Evolutionary conservation across 2,113 vertebrate genomes (phyloP), one percentile per base, ranked within the genome.

Genomic region (Pygoscelis adeliae): DNA sequence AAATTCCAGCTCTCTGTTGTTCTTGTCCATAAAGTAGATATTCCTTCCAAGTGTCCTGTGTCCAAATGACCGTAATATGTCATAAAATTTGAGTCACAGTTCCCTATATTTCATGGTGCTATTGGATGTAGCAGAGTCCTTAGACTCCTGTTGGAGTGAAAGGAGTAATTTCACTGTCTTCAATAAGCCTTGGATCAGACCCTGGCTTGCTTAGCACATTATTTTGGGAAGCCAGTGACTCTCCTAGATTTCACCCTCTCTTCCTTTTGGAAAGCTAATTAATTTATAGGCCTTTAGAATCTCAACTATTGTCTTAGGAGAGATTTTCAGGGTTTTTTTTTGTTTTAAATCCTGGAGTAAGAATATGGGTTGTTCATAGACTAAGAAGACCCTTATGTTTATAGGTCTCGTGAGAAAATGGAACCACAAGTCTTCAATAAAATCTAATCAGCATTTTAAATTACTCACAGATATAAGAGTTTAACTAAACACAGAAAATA

Each of bases 401-500:
- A 52, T 66, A 92, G n/a, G 42, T 14, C 80, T 94, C 83, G 91
- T 83, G 86, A 79, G 90, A 92, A 97, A 92, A 93, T 6, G 23
- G 76, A 69, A 86, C 81, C 91, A 74, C 56, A 92, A 89, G 66
- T 74, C 85, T 82, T 93, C 58, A 73, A 36, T 72, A 95, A 95
- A 97, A 93, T 87, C 76, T 81, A 95, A 93, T 78, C 70, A 76
- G 23, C 30, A 58, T 92, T 97, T 96, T 90, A 89, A 92, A 85
- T 90, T 93, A 83, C 58, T 93, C 55, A 71, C 67, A 92, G 83
- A 92, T 90, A 93, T 18, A 14, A 59, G 44, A 83, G 80, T 94
- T 96, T 96, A 97, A 89, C 87, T 92, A 96, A 96, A 96, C 89
- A 96, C 46, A 93, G 82, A 97, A 94, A 92, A 88, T 93, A 94